Percentiles rank a stretch among this genome's conserved stretches.
phyloP scores from a whole-genome alignment of 2,888 invertebrate genomes.

The Dinocampus coccinellae region DNA sequence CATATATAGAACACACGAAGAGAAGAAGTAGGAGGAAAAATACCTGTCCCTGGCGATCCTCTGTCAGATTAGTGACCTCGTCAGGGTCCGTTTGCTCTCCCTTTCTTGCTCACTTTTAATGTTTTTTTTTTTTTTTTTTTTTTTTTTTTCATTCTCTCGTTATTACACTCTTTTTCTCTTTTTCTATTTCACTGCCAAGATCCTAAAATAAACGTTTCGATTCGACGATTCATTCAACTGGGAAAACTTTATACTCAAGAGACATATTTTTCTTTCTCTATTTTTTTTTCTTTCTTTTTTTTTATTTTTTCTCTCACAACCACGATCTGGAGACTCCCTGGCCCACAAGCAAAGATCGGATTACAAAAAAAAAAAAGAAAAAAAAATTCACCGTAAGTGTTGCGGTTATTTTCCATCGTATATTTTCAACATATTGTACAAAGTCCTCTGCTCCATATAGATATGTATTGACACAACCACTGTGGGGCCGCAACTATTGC shows the following conservation, averaged over 20 bases:
- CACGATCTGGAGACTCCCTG: conserved; percentile 12
- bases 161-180: neutral
- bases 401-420: conserved; percentile 9
- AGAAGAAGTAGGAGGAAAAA: neutral
- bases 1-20: neutral
- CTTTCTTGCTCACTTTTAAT: neutral
- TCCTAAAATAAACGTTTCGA: conserved; percentile 34
- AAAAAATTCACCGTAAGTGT: neutral
- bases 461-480: conserved; percentile 21
- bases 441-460: conserved; percentile 7
- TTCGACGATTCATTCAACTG: conserved; percentile 29
- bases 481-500: conserved; percentile 23
- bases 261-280: conserved; percentile 18
- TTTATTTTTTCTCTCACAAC: no score
- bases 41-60: conserved; percentile 12
- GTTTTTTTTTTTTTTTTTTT: neutral
- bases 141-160: neutral
- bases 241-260: conserved; percentile 23
- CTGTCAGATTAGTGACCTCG: conserved; percentile 18
- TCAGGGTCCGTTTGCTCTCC: neutral
- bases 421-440: neutral
- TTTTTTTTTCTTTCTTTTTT: no score
- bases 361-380: conserved; percentile 16
- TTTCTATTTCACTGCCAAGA: conserved; percentile 1
- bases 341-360: conserved; percentile 4